Base-by-base conservation (phyloP, 2,888 invertebrate genomes). In the Aporophyla lueneburgensis region DNA sequence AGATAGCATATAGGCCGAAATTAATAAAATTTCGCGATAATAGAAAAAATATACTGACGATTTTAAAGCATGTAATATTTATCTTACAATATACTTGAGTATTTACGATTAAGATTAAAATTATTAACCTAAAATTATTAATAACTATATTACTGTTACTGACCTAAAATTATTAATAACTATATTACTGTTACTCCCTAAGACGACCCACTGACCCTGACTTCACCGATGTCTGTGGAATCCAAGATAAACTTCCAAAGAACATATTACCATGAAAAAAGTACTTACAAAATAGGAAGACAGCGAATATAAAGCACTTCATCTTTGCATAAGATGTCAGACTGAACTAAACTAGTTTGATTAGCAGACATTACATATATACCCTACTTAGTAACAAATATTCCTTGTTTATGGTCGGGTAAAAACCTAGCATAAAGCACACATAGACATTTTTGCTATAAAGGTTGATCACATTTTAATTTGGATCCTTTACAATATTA, bases 251-350 rank as follows among this genome's bases (percentile, higher is more conserved):
- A 33, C 33, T 21, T 27, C 9, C 5, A 51, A 49, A 27, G 24
- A 14, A 27, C 5, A 66, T 16, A 51, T 27, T 66, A 16, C 16
- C 27, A 5, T 21, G 5, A 33, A 73, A 4, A 43, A n/a, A 5
- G 16, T 71, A 71, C 84, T 82, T 46, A 84, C 86, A 67, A 2
- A 74, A 40, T 24, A 82, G 27, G 67, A 67, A 56, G 4, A 66
- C 43, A 5, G 54, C 5, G 0, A 24, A 24, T 49, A 62, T 19
- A 33, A 49, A 43, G 16, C 9, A 51, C 73, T 76, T 83, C 84
- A 84, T 84, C 5, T 33, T 74, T 40, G 5, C 14, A 16, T 9
- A 53, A 70, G 27, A 40, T 77, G 7, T 9, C 5, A 14, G 49
- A 54, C 46, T 33, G 12, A 7, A 73, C 43, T 74, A n/a, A 84